Conservation (phyloP, 2,113 vertebrate species). For the Paracanthobrama guichenoti region DNA sequence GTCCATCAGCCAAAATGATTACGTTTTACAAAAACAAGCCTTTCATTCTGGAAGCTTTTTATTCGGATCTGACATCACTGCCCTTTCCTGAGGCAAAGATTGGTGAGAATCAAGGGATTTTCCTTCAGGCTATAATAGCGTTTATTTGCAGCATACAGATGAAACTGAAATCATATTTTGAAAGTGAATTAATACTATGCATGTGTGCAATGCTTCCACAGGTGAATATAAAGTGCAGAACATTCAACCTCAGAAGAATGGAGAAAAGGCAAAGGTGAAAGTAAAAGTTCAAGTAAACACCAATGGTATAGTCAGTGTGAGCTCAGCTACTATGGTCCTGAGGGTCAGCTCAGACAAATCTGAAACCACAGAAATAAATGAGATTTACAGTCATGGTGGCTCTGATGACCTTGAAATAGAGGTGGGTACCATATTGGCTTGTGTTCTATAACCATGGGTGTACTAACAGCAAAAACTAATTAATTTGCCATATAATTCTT, state of each 20-base stretch:
- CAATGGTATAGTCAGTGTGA: slow-evolving; percentile 80
- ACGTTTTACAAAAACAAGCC: slow-evolving; percentile 79
- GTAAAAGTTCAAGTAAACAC: slow-evolving; percentile 80
- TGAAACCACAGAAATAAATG: slow-evolving; percentile 62
- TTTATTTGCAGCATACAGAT: neutral
- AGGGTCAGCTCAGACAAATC: slow-evolving; percentile 72
- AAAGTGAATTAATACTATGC: neutral
- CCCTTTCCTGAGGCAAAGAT: slow-evolving; percentile 82
- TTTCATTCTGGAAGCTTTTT: slow-evolving; percentile 82
- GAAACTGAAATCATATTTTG: neutral
- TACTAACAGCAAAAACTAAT: neutral
- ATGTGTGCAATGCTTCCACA: slow-evolving; percentile 46
- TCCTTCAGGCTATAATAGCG: neutral
- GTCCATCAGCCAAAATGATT: slow-evolving; percentile 82
- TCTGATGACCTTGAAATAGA: slow-evolving; percentile 63
- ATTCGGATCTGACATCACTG: slow-evolving; percentile 76
- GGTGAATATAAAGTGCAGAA: slow-evolving; percentile 82
- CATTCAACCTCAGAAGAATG: slow-evolving; percentile 78
- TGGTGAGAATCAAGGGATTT: slow-evolving; percentile 67
- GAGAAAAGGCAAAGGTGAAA: slow-evolving; percentile 79
- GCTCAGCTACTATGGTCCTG: slow-evolving; percentile 79
- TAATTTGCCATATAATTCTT: neutral
- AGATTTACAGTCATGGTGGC: slow-evolving; percentile 63
- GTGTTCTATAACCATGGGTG: slow-evolving; percentile 33
- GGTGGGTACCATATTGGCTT: slow-evolving; percentile 63